Conservation (phyloP, 2,888 invertebrate genomes). For the Uloborus plumipes region DNA sequence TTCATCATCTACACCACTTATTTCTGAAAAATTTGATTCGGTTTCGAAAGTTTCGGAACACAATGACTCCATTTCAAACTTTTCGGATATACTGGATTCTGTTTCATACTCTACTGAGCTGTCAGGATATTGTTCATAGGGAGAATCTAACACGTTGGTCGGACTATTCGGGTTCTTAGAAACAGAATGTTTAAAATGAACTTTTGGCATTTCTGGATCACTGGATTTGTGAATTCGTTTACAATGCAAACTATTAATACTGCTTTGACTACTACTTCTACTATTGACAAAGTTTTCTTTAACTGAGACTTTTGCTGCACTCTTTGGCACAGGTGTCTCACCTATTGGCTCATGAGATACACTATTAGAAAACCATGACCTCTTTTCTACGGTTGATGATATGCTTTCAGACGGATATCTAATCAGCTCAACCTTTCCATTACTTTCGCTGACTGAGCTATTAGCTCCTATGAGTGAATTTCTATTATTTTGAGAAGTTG, state of each 20-base stretch:
- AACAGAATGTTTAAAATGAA: slow-evolving; percentile 18
- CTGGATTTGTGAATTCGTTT: slow-evolving; percentile 24
- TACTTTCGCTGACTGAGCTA: not conserved
- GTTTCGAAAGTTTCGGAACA: slow-evolving; percentile 66
- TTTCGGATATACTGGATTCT: slow-evolving; percentile 58
- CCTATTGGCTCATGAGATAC: slow-evolving; percentile 18
- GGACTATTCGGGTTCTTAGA: not conserved
- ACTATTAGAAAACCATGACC: slow-evolving; percentile 67
- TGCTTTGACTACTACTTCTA: slow-evolving; percentile 56
- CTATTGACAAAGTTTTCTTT: slow-evolving; percentile 27
- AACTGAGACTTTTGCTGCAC: not conserved
- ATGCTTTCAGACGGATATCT: slow-evolving; percentile 69
- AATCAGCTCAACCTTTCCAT: slow-evolving; percentile 68
- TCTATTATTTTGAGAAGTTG: not conserved
- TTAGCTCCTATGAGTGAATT: not conserved
- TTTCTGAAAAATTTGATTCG: slow-evolving; percentile 66
- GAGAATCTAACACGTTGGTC: not conserved
- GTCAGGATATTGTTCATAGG: slow-evolving; percentile 50
- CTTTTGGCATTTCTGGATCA: slow-evolving; percentile 29
- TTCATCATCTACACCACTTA: slow-evolving; percentile 67
- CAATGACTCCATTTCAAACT: slow-evolving; percentile 59
- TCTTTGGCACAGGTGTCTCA: slow-evolving; percentile 16
- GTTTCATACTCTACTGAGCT: slow-evolving; percentile 51
- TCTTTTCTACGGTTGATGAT: slow-evolving; percentile 68
- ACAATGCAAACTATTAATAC: slow-evolving; percentile 36